Evolutionary conservation across 2,888 invertebrate genomes (phyloP).

Genomic region (Adelphocoris suturalis): DNA sequence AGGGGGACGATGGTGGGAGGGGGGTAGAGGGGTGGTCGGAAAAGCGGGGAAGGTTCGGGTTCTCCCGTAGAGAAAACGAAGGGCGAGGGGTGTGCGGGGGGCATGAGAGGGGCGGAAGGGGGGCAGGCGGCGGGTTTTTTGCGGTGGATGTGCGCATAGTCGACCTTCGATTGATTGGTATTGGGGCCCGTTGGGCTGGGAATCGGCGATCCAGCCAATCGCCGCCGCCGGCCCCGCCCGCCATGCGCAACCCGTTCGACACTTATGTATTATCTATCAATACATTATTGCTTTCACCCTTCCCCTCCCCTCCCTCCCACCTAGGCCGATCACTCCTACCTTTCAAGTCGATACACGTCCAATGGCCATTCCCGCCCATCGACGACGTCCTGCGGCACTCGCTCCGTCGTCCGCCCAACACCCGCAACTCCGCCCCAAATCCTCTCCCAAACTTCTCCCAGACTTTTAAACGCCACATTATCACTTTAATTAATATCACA

Average conservation of each 20-base stretch:
- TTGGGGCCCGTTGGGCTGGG: constrained; percentile 73
- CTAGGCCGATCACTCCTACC: constrained; percentile 55
- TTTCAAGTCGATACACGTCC: constrained; percentile 37
- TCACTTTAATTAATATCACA: constrained; percentile 38
- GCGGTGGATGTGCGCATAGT: constrained; percentile 73
- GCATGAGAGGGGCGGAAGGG: constrained; percentile 61
- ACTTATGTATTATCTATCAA: constrained; percentile 75
- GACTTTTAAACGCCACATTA: constrained; percentile 30
- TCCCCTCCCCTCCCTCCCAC: constrained; percentile 57
- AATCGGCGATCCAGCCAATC: constrained; percentile 74
- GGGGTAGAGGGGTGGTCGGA: constrained; percentile 54
- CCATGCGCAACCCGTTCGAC: constrained; percentile 75
- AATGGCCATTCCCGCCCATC: constrained; percentile 61
- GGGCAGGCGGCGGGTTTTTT: constrained; percentile 71
- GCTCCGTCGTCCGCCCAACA: neutral
- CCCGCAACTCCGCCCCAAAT: neutral
- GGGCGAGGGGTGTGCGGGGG: constrained; percentile 40
- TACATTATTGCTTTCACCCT: constrained; percentile 72
- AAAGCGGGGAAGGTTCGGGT: constrained; percentile 42
- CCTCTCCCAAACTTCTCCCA: constrained; percentile 14
- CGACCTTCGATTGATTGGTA: constrained; percentile 76
- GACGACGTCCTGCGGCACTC: neutral
- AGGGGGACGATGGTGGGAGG: constrained; percentile 51
- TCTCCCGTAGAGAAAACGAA: neutral
- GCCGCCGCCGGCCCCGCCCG: constrained; percentile 72